Conservation (phyloP, 2,888 invertebrate species). For the Listrodromus nycthemerus region DNA sequence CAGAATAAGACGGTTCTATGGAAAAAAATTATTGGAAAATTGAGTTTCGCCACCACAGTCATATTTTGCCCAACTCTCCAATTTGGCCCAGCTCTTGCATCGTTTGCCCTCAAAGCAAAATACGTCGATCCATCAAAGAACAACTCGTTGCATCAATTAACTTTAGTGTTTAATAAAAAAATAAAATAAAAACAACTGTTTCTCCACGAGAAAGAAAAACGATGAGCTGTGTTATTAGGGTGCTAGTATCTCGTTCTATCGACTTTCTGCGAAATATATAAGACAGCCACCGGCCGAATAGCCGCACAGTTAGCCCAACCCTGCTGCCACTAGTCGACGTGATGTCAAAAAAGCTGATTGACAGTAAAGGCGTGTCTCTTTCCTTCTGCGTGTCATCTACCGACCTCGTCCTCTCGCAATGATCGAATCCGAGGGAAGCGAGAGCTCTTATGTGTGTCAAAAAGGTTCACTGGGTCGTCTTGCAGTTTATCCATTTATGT, state of each 20-base stretch:
- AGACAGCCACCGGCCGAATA: neutral
- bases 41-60: too few relatives aligned
- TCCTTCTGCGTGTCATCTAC: slow-evolving; percentile 12
- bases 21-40: too few relatives aligned
- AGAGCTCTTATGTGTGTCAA: slow-evolving; percentile 7
- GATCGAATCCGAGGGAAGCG: slow-evolving; percentile 32
- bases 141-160: neutral
- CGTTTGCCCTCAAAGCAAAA: too few relatives aligned
- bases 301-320: neutral
- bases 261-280: neutral
- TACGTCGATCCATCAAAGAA: neutral
- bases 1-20: too few relatives aligned
- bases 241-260: neutral
- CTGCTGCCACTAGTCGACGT: neutral
- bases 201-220: neutral
- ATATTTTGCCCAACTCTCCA: too few relatives aligned
- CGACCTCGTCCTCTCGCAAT: slow-evolving; percentile 18
- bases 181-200: neutral
- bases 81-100: too few relatives aligned
- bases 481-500: slow-evolving; percentile 22
- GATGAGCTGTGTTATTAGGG: neutral
- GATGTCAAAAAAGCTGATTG: slow-evolving; percentile 16
- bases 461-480: slow-evolving; percentile 37
- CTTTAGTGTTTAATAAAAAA: neutral
- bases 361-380: slow-evolving; percentile 9